Percentiles rank a stretch among this genome's conserved stretches.
Evolutionary conservation across 1,140 invertebrate species (phyloP).

Genomic region (Leptonema lineaticorne): DNA sequence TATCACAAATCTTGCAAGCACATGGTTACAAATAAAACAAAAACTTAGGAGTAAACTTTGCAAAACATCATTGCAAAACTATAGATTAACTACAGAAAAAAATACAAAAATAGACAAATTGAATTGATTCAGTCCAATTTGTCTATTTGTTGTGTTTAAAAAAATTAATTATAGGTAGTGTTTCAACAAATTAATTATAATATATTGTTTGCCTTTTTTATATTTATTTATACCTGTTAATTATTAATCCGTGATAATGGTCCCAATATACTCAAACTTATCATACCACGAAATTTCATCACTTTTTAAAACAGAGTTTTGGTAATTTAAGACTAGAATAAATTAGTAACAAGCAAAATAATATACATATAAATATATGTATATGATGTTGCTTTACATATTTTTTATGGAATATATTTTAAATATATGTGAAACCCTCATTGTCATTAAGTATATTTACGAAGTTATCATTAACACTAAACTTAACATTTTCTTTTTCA

Average conservation of each 20-base stretch:
- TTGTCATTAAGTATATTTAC: background rate
- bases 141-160: too few species aligned
- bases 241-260: conserved; percentile 16
- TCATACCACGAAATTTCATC: conserved; percentile 11
- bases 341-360: conserved; percentile 8
- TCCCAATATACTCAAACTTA: conserved; percentile 20
- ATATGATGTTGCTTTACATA: background rate
- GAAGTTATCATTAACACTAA: background rate
- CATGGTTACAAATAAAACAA: too few species aligned
- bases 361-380: conserved; percentile 5
- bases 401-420: background rate
- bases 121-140: too few species aligned
- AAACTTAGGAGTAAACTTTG: too few species aligned
- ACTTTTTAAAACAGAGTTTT: background rate
- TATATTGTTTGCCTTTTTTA: too few species aligned
- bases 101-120: too few species aligned
- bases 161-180: too few species aligned
- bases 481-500: background rate
- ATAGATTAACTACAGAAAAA: too few species aligned
- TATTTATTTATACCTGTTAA: too few species aligned
- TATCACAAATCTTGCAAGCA: too few species aligned
- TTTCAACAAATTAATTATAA: too few species aligned
- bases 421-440: background rate
- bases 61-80: too few species aligned
- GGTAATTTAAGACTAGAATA: conserved; percentile 20